Evolutionary conservation across 30 jellyfish, hydroid and myxozoan genomes (phyloP).

Genomic region (Morbakka virulenta): DNA sequence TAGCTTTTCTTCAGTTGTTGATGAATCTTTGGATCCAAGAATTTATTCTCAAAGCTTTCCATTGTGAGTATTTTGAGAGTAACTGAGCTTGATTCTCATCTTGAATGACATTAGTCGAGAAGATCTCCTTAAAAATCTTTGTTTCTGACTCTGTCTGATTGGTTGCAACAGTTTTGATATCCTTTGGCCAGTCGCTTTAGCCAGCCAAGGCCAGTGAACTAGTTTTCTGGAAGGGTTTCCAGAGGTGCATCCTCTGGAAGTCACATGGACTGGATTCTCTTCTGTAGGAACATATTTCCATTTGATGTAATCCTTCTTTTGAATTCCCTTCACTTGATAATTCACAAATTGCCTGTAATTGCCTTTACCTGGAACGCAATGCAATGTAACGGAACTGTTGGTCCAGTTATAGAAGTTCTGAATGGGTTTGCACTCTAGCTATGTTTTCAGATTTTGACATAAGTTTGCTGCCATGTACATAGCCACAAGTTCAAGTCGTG

Average conservation of each 20-base stretch:
- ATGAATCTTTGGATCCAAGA: slow-evolving; percentile 46
- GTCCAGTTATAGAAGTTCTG: slow-evolving; percentile 7
- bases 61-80: not conserved
- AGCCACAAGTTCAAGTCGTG: not conserved
- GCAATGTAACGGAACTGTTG: slow-evolving; percentile 61
- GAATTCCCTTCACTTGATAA: not conserved
- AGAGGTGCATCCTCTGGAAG: slow-evolving; percentile 38
- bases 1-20: slow-evolving; percentile 14
- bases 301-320: not conserved
- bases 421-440: slow-evolving; percentile 10
- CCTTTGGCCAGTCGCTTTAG: slow-evolving; percentile 38
- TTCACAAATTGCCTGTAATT: not conserved
- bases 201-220: slow-evolving; percentile 49
- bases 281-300: not conserved
- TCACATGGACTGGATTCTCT: slow-evolving; percentile 16
- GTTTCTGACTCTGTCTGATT: slow-evolving; percentile 48
- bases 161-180: slow-evolving; percentile 8
- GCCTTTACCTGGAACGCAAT: slow-evolving; percentile 38
- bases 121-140: slow-evolving; percentile 30
- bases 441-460: not conserved
- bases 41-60: slow-evolving; percentile 21
- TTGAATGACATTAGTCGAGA: not conserved
- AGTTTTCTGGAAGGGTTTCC: not conserved
- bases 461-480: not conserved
- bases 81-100: not conserved